Percentiles rank a stretch among this genome's conserved stretches.
Conservation (phyloP, 2,113 vertebrate genomes). For the Chlamydotis undulata region DNA sequence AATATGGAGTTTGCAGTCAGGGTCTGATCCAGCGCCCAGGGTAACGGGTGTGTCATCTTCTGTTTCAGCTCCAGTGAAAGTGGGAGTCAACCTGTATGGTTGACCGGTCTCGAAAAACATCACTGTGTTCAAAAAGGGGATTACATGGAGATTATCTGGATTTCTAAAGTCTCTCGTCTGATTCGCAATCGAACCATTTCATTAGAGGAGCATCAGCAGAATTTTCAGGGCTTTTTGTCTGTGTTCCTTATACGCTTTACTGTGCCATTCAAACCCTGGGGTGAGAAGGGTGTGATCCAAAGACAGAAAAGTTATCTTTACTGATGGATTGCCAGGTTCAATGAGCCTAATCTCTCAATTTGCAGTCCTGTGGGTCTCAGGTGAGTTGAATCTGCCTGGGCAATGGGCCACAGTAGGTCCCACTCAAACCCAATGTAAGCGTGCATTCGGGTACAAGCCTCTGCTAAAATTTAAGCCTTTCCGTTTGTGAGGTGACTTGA, state of each 20-base stretch:
- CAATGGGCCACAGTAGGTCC: background rate
- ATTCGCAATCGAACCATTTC: background rate
- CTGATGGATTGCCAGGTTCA: background rate
- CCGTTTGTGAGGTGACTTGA: background rate
- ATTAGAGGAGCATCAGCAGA: background rate
- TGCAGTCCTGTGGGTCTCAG: background rate
- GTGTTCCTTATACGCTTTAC: background rate
- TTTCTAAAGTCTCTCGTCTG: background rate
- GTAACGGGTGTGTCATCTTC: background rate
- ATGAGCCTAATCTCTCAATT: background rate
- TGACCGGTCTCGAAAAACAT: background rate
- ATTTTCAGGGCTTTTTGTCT: background rate
- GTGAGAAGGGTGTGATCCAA: background rate
- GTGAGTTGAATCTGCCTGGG: background rate
- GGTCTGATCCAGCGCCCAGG: background rate
- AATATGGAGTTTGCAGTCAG: background rate
- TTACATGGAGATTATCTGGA: background rate
- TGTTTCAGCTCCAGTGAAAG: background rate
- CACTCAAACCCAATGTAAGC: rapidly evolving
- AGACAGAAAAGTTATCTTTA: background rate
- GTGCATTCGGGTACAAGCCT: background rate
- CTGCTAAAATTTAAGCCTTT: background rate
- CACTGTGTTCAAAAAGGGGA: background rate
- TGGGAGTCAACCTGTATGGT: background rate
- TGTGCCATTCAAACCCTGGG: background rate